A percentile compares a stretch with the other conserved stretches of the same genome.
phyloP scores from a whole-genome alignment of 2,797 vertebrate species.

The Petrocephalus sullivani region DNA sequence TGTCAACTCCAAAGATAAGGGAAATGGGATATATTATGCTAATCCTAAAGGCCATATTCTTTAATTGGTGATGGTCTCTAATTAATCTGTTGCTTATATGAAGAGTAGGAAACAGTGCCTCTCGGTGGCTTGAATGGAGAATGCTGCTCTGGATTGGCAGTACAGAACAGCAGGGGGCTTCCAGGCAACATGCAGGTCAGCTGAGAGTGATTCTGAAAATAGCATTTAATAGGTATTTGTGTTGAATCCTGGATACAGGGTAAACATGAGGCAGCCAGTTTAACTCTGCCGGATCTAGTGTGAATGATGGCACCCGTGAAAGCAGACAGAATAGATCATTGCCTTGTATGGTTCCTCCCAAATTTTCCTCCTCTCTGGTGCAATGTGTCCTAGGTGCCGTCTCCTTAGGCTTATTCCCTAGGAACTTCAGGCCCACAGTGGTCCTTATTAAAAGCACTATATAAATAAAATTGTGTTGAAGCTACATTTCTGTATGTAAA shows the following conservation, averaged over 20 bases:
- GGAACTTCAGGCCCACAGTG: not conserved
- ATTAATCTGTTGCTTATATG: not conserved
- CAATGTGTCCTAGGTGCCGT: not conserved
- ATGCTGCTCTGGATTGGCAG: not conserved
- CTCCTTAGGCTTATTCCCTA: not conserved
- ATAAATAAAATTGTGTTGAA: not conserved
- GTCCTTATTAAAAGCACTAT: not conserved
- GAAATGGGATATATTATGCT: not conserved
- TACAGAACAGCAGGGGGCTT: not conserved
- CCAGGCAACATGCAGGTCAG: not conserved
- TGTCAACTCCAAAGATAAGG: not conserved
- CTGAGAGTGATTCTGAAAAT: slow-evolving; percentile 3
- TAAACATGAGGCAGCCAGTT: not conserved
- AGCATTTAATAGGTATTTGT: not conserved
- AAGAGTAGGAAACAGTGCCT: not conserved
- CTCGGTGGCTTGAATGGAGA: not conserved
- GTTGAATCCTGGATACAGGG: not conserved
- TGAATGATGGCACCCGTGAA: not conserved
- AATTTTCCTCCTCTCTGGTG: not conserved
- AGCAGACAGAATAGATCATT: not conserved
- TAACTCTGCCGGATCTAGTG: not conserved
- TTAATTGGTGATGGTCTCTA: not conserved
- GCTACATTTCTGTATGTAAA: not conserved
- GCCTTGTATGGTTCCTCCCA: not conserved
- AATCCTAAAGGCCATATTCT: not conserved